Base-by-base conservation (phyloP, 2,888 invertebrate species). In the Drosophila limbata region DNA sequence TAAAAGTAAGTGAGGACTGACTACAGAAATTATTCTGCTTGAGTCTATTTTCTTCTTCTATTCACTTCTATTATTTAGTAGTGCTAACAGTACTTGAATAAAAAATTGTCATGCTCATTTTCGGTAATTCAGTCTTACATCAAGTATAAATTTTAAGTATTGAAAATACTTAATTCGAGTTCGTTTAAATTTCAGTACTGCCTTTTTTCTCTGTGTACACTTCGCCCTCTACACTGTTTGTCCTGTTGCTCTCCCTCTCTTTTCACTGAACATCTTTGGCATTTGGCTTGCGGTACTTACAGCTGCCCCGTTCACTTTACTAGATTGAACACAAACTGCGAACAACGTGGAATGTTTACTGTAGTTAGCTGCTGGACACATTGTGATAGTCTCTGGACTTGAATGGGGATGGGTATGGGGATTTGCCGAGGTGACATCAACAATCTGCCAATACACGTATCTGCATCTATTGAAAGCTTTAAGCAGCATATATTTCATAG, bases 281-380 rank as follows among this genome's bases (percentile, higher is more conserved):
- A 81, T 85, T 81, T 85, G 73, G 71, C 62, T 74, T 85, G 85
- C 67, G 80, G 79, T 83, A 69, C 76, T 81, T 74, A 80, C 82
- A 55, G 56, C 59, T 50, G 67, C 55, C 59, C 44, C 48, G 42
- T 71, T 76, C 77, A 83, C 83, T 81, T 76, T 86, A 63, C 68
- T 79, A 73, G 86, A 84, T 86, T 83, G 86, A 79, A 81, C 67
- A 69, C 71, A 69, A 78, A 64, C 65, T 56, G 52, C 71, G 64
- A 61, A 71, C 69, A 79, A 68, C 72, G 70, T 69, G 61, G 60
- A 76, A 72, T 74, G 68, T 69, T 72, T 72, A 63, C 77, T 57
- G 69, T 66, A 69, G 56, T 69, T 69, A 35, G 45, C 48, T 63
- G 69, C 69, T 73, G 77, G 61, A 69, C 77, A 73, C 71, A 73